Conservation (phyloP, 1,140 invertebrate species). For the Danaus melanippus region DNA sequence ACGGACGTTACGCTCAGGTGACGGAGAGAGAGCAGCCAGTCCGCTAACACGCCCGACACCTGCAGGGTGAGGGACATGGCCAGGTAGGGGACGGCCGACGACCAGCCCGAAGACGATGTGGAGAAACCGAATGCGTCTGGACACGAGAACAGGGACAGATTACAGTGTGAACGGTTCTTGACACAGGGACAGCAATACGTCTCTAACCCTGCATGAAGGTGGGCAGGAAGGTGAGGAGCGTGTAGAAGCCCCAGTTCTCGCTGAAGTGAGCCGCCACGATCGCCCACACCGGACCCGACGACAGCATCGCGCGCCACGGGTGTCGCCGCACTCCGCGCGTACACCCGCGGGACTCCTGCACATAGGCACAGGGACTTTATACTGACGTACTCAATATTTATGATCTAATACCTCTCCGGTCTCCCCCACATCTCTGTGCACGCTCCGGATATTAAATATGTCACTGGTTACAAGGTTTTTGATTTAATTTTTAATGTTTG, state of each 20-base stretch:
- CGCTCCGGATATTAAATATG: no score
- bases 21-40: slow-evolving; percentile 78
- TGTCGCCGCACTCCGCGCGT: slow-evolving; percentile 62
- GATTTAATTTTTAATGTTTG: no score
- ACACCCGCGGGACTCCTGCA: slow-evolving; percentile 61
- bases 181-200: not conserved
- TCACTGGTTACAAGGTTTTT: no score
- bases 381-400: no score
- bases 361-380: not conserved
- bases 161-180: no score
- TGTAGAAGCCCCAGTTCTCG: slow-evolving; percentile 98
- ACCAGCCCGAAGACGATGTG: slow-evolving; percentile 82
- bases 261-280: slow-evolving; percentile 92
- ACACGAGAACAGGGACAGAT: slow-evolving; percentile 24
- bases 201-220: slow-evolving; percentile 88
- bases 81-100: slow-evolving; percentile 89
- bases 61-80: slow-evolving; percentile 87
- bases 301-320: slow-evolving; percentile 87
- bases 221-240: slow-evolving; percentile 89
- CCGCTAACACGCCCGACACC: slow-evolving; percentile 85
- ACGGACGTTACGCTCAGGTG: slow-evolving; percentile 82
- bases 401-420: no score
- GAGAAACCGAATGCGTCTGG: slow-evolving; percentile 81
- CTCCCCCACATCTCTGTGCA: no score
- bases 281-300: slow-evolving; percentile 90